Percentiles rank a stretch among this genome's conserved stretches.
Conservation (phyloP, 2,888 invertebrate genomes). For the Invenusta paracnida region DNA sequence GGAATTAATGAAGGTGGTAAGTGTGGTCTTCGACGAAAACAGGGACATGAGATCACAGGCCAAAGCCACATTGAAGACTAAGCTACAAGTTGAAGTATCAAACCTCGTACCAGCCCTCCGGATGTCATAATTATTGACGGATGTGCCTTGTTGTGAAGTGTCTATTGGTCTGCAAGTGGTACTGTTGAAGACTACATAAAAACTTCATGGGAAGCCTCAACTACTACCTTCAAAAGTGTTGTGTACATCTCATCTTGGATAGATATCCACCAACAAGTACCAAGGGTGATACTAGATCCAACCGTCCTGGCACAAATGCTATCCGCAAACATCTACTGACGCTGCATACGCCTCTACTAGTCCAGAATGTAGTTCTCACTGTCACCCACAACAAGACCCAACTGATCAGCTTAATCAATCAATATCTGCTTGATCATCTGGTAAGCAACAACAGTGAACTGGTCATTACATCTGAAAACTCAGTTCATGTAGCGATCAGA, state of each 20-base stretch:
- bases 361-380: slow-evolving; percentile 45
- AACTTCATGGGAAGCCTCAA: slow-evolving; percentile 34
- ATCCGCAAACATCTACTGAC: slow-evolving; percentile 25
- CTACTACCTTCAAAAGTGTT: slow-evolving; percentile 7
- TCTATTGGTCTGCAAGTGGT: slow-evolving; percentile 37
- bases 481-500: neutral
- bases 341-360: slow-evolving; percentile 43
- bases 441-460: neutral
- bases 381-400: slow-evolving; percentile 45
- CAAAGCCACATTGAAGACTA: slow-evolving; percentile 39
- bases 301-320: slow-evolving; percentile 37
- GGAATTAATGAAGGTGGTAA: slow-evolving; percentile 5
- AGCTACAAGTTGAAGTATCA: slow-evolving; percentile 43
- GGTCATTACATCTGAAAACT: neutral
- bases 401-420: slow-evolving; percentile 46
- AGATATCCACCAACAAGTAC: slow-evolving; percentile 44
- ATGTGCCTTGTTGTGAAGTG: slow-evolving; percentile 39
- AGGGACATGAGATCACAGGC: slow-evolving; percentile 40
- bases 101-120: neutral
- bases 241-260: slow-evolving; percentile 44
- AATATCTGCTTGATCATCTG: slow-evolving; percentile 29
- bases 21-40: slow-evolving; percentile 35
- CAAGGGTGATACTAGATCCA: slow-evolving; percentile 41
- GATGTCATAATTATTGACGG: slow-evolving; percentile 39
- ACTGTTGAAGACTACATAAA: slow-evolving; percentile 45